A percentile compares a stretch with the other conserved stretches of the same genome.
Evolutionary conservation across 2,888 invertebrate species (phyloP).

Genomic region (Drosophila parthenogenetica): DNA sequence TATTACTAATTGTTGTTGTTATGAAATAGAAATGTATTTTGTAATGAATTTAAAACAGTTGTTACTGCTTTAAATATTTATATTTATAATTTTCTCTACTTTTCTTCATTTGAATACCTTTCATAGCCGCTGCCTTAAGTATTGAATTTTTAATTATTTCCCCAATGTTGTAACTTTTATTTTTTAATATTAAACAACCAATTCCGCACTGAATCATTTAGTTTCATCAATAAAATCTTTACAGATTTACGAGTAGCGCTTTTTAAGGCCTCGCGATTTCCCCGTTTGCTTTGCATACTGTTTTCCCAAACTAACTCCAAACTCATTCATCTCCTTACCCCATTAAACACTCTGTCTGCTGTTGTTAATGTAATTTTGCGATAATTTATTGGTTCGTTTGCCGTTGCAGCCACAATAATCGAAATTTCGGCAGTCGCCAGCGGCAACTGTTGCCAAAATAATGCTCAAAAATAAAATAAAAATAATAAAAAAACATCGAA

Average conservation of each 20-base stretch:
- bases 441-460: slow-evolving; percentile 44
- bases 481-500: slow-evolving; percentile 26
- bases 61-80: too few species aligned
- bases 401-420: slow-evolving; percentile 62
- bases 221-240: slow-evolving; percentile 5
- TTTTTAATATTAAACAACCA: neutral
- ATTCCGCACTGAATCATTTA: slow-evolving; percentile 4
- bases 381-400: slow-evolving; percentile 56
- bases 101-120: too few species aligned
- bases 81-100: too few species aligned
- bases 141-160: too few species aligned
- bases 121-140: too few species aligned
- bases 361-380: slow-evolving; percentile 52
- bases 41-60: too few species aligned
- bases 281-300: slow-evolving; percentile 16
- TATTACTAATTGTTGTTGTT: too few species aligned
- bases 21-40: too few species aligned
- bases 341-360: slow-evolving; percentile 56
- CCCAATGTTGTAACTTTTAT: neutral
- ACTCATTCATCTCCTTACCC: slow-evolving; percentile 16
- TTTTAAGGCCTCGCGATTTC: neutral
- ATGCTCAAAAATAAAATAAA: neutral
- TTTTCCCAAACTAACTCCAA: neutral
- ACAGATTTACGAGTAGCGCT: slow-evolving; percentile 11
- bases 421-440: slow-evolving; percentile 72